These are phyloP conservation scores for Hormaphis cornu DNA, from an alignment of 1,140 invertebrate genomes.

Conservation along the genomic window DNA sequence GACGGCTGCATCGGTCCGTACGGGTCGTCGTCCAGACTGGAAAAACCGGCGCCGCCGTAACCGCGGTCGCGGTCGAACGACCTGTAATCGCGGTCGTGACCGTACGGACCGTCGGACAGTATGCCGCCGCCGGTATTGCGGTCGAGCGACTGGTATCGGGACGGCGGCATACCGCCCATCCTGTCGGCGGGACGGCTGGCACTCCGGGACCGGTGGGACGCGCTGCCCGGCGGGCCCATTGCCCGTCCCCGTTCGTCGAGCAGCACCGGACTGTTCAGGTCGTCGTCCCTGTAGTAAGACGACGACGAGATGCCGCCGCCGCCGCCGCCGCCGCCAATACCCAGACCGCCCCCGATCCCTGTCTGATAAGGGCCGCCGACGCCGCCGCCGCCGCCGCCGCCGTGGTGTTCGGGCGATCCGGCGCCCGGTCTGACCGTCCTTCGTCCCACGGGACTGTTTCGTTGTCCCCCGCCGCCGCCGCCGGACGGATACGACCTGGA, in stretches of 20 bases:
- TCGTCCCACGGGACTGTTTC: conserved; percentile 49
- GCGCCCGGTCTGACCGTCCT: conserved; percentile 23
- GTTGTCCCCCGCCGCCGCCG: conserved; percentile 41
- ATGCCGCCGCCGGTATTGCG: conserved; percentile 59
- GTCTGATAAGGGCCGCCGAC: neutral
- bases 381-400: neutral
- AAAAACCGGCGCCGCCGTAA: conserved; percentile 56
- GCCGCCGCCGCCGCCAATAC: neutral
- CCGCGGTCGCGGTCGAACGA: conserved; percentile 48
- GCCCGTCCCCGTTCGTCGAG: conserved; percentile 47
- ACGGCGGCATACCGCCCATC: conserved; percentile 69
- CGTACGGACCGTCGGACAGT: conserved; percentile 48
- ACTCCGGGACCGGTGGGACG: conserved; percentile 47
- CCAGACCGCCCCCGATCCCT: neutral
- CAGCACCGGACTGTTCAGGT: conserved; percentile 55
- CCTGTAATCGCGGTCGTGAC: conserved; percentile 54
- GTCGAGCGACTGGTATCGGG: conserved; percentile 49
- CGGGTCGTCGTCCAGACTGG: conserved; percentile 59
- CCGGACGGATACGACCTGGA: conserved; percentile 54
- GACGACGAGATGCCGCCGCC: conserved; percentile 44
- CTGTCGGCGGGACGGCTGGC: conserved; percentile 48
- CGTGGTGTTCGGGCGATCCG: conserved; percentile 17
- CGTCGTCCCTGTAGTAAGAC: conserved; percentile 63
- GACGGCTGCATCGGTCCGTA: conserved; percentile 55
- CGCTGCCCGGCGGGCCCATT: conserved; percentile 53